Evolutionary conservation across 2,797 vertebrate species (phyloP), one percentile per base, ranked within the genome.

Genomic region (Odontamblyopus lacepedii): DNA sequence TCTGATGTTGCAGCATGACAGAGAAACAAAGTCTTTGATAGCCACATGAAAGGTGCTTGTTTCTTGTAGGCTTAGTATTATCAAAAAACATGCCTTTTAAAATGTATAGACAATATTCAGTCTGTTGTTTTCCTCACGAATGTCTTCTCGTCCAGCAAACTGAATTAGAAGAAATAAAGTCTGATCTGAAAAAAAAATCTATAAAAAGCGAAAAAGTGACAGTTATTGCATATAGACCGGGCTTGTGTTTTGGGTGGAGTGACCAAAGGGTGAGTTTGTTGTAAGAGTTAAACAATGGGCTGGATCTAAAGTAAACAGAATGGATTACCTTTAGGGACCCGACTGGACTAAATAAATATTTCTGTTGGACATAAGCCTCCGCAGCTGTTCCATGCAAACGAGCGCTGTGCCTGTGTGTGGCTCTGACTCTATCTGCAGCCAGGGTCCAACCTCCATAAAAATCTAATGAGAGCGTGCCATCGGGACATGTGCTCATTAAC

Each of bases 381-480:
- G 65, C 70, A 53, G 35, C 68, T 69, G 63, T 63, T 69, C 32
- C 32, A 18, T 70, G 68, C 70, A 55, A 55, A 69, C 48, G 44
- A 55, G 26, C 48, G n/a, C 51, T 63, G 48, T 18, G 18, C 5
- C 18, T 51, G 63, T 64, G 63, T 63, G 63, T 38, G 29, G 23
- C 62, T 38, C 15, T 3, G 61, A 69, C 72, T 35, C 74, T 71
- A 72, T 68, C 67, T 72, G 69, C 61, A n/a, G 6, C 57, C 70
- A 44, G 69, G 59, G 70, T 72, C 76, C 69, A 69, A 19, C 56
- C 0, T 27, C 57, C 27, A 70, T 63, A 69, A 74, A 68, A 60
- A 76, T 74, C 69, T 53, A 77, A 70, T 35, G 77, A 61, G n/a
- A 62, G 27, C 7, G 27, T 18, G 66, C 27, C 11, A 32, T 44